phyloP scores from a whole-genome alignment of 2,113 vertebrate genomes.

The Anser brachyrhynchus region DNA sequence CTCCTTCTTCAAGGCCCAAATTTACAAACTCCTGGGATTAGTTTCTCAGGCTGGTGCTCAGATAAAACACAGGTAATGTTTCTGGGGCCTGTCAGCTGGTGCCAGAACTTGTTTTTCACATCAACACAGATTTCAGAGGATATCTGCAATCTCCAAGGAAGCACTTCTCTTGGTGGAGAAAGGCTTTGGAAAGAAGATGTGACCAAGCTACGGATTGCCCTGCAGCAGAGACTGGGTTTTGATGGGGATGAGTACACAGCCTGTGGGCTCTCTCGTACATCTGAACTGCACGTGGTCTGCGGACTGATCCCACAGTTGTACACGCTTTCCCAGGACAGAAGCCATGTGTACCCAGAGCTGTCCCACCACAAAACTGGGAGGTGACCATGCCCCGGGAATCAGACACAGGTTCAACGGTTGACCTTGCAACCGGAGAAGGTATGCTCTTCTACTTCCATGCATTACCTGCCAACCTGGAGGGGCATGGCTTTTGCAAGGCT shows the following conservation, averaged over 20 bases:
- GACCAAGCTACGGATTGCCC: accelerated
- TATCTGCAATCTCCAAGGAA: neutral
- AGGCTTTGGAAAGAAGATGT: neutral
- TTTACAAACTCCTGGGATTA: neutral
- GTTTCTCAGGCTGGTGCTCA: neutral
- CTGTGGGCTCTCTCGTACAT: neutral
- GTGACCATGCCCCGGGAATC: neutral
- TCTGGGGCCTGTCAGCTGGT: neutral
- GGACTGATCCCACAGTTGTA: neutral
- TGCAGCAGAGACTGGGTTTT: neutral
- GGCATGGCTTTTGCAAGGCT: neutral
- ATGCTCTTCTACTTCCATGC: neutral
- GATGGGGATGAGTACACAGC: neutral
- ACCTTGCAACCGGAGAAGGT: neutral
- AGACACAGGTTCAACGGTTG: neutral
- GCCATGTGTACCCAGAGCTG: neutral
- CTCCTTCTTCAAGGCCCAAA: neutral
- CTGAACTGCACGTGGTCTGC: neutral
- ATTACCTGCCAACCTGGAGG: too few species aligned
- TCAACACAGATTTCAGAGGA: neutral
- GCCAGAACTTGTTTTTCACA: neutral
- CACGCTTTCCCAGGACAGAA: neutral
- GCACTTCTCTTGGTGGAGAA: neutral
- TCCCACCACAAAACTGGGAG: neutral
- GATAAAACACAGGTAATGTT: neutral